Evolutionary conservation across 2,888 invertebrate genomes (phyloP).

Genomic region (Petrophora chlorosata): DNA sequence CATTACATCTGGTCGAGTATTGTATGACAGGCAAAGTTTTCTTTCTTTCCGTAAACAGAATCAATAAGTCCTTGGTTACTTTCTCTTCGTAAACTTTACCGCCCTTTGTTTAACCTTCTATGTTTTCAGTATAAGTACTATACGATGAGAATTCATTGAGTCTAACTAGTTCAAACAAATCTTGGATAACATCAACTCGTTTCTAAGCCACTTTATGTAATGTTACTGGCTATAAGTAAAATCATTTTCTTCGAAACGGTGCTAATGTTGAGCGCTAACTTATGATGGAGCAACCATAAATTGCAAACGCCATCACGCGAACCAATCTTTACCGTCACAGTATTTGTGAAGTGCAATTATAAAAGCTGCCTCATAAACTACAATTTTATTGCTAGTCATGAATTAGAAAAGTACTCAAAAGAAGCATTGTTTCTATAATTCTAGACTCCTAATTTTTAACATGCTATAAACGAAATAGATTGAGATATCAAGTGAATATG

Average conservation of each 20-base stretch:
- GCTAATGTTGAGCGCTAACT: constrained; percentile 28
- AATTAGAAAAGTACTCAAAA: background rate
- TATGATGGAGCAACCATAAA: constrained; percentile 31
- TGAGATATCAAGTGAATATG: background rate
- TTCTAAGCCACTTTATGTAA: constrained; percentile 13
- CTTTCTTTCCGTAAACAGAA: constrained; percentile 31
- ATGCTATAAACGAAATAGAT: too few relatives aligned
- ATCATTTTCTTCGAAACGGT: constrained; percentile 37
- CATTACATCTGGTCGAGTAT: constrained; percentile 16
- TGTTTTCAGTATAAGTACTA: background rate
- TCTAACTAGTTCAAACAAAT: constrained; percentile 29
- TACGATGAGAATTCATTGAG: constrained; percentile 11
- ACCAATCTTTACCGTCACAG: constrained; percentile 12
- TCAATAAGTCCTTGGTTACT: constrained; percentile 2
- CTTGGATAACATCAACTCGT: constrained; percentile 24
- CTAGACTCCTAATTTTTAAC: background rate
- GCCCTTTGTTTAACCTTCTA: background rate
- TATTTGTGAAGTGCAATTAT: constrained; percentile 6
- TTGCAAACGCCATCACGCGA: constrained; percentile 40
- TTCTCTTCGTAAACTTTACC: background rate
- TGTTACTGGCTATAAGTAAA: constrained; percentile 26
- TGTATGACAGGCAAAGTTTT: constrained; percentile 17
- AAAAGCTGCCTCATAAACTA: constrained; percentile 4
- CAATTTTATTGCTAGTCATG: background rate
- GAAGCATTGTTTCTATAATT: too few relatives aligned